A percentile compares a stretch with the other conserved stretches of the same genome.
These are phyloP conservation scores for Hemibagrus wyckioides DNA, from an alignment of 2,113 vertebrate genomes.

Conservation along the genomic window DNA sequence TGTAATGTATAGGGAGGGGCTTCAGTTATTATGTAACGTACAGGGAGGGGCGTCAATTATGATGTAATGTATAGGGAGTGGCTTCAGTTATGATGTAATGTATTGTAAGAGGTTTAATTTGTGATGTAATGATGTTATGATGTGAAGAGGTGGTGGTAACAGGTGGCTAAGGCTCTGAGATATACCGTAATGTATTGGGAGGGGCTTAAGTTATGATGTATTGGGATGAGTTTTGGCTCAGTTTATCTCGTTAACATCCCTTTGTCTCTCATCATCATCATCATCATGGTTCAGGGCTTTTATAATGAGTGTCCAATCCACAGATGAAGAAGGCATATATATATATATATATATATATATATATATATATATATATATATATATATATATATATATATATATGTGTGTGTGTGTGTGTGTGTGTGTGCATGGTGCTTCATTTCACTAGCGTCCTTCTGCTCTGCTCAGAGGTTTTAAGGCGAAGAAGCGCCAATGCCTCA, in stretches of 20 bases:
- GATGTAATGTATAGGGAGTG: neutral
- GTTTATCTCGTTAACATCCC: too few species aligned
- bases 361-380: neutral
- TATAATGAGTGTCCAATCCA: neutral
- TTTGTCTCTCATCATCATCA: too few species aligned
- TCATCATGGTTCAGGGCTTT: neutral
- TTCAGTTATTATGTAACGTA: neutral
- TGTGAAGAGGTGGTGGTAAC: neutral
- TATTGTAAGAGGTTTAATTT: neutral
- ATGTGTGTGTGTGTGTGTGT: too few species aligned
- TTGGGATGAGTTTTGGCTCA: neutral
- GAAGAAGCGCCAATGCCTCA: neutral
- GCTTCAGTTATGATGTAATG: neutral
- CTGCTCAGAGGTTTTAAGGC: slow-evolving; percentile 26
- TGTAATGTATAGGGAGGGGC: neutral
- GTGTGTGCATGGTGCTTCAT: slow-evolving; percentile 3
- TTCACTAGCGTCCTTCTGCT: neutral
- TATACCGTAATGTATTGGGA: neutral
- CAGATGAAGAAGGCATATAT: neutral
- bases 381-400: too few species aligned
- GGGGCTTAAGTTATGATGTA: neutral
- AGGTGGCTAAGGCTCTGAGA: neutral
- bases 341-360: neutral
- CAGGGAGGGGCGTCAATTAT: neutral
- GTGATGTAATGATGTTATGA: neutral